phyloP scores from a whole-genome alignment of 2,113 vertebrate species.

The Eulemur macaco region DNA sequence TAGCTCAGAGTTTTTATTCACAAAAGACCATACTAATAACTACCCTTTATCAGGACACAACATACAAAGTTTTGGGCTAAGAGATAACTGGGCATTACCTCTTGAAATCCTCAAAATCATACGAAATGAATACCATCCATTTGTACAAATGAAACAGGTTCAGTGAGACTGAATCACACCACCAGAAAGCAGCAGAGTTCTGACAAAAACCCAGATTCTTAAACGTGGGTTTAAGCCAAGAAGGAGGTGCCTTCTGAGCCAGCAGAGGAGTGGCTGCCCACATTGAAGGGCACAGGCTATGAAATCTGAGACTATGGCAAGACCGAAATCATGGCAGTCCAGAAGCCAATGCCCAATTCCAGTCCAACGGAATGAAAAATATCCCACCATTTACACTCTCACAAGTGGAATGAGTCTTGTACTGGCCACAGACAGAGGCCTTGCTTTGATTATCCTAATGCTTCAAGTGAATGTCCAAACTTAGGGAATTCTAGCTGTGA shows the following conservation, averaged over 20 bases:
- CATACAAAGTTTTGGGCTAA: neutral
- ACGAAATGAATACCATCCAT: neutral
- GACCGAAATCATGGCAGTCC: slow-evolving; percentile 87
- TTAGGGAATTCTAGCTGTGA: slow-evolving; percentile 83
- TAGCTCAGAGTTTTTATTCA: neutral
- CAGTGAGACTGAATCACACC: neutral
- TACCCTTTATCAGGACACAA: neutral
- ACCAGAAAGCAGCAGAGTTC: neutral
- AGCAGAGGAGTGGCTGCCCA: neutral
- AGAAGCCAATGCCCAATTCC: slow-evolving; percentile 86
- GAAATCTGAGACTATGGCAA: slow-evolving; percentile 10
- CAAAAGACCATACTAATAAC: neutral
- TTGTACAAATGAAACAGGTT: neutral
- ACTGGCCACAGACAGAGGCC: slow-evolving; percentile 86
- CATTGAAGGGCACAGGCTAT: neutral
- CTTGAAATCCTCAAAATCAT: neutral
- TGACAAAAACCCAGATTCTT: neutral
- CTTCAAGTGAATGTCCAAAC: slow-evolving; percentile 90
- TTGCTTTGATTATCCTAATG: slow-evolving; percentile 84
- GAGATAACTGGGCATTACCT: neutral
- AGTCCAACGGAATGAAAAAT: slow-evolving; percentile 91
- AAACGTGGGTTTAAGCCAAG: neutral
- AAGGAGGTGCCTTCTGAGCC: neutral
- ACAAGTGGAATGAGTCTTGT: slow-evolving; percentile 92
- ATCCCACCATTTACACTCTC: slow-evolving; percentile 91